phyloP scores from a whole-genome alignment of 2,797 vertebrate genomes.

The Cyclopterus lumpus region DNA sequence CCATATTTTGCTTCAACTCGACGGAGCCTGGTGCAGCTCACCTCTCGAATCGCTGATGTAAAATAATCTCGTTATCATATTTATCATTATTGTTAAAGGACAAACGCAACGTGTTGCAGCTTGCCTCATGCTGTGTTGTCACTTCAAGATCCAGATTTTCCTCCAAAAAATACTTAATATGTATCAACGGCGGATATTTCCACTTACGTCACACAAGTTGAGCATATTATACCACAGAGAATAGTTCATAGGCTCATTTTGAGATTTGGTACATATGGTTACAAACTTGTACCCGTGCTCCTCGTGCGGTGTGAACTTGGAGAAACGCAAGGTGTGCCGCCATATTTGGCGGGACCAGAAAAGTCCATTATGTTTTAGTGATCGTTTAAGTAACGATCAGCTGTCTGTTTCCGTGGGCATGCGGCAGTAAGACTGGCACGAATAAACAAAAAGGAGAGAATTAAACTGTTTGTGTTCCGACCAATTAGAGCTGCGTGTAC shows the following conservation, averaged over 20 bases:
- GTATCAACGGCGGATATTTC: neutral
- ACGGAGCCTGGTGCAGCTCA: neutral
- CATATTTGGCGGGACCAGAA: neutral
- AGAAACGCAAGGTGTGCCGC: neutral
- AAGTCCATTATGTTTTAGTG: neutral
- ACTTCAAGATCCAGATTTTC: neutral
- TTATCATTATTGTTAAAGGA: neutral
- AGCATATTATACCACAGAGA: neutral
- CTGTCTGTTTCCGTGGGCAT: neutral
- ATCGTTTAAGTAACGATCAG: neutral
- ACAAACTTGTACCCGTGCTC: no score
- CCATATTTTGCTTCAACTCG: neutral
- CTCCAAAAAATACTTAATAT: neutral
- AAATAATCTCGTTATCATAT: neutral
- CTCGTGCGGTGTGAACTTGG: neutral
- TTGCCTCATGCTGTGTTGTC: no score
- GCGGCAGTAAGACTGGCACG: neutral
- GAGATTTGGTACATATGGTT: neutral
- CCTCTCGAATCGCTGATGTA: neutral
- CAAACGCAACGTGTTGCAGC: conserved; percentile 11
- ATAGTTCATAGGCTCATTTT: no score
- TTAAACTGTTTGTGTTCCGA: neutral
- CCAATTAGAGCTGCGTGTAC: neutral
- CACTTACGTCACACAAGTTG: neutral
- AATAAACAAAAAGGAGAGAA: conserved; percentile 1